phyloP scores from a whole-genome alignment of 2,888 invertebrate genomes.

The Parnassius glacialis region DNA sequence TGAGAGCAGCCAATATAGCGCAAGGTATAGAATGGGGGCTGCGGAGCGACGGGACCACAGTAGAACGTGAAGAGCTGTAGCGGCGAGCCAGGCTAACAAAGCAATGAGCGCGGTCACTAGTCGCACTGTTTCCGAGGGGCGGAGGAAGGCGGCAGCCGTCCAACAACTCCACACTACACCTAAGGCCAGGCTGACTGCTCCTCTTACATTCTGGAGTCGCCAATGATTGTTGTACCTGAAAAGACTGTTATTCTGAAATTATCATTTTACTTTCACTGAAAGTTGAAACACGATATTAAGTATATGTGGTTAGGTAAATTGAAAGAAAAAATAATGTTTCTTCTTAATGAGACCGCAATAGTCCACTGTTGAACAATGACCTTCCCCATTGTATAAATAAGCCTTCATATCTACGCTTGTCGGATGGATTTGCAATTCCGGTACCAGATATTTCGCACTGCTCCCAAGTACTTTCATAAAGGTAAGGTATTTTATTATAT shows the following conservation, averaged over 20 bases:
- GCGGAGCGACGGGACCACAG: constrained; percentile 64
- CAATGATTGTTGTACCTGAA: constrained; percentile 48
- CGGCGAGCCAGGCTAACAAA: constrained; percentile 66
- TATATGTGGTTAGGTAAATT: no score
- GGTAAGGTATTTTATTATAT: no score
- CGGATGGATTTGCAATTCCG: no score
- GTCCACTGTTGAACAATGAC: no score
- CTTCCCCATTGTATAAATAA: no score
- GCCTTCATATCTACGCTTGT: no score
- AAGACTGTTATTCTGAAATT: not conserved
- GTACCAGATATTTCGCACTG: no score
- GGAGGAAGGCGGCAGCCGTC: constrained; percentile 55
- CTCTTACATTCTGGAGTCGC: constrained; percentile 66
- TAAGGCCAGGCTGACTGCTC: constrained; percentile 55
- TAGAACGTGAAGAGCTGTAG: constrained; percentile 62
- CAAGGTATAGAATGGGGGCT: constrained; percentile 68
- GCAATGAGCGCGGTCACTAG: constrained; percentile 58
- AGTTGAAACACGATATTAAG: not conserved
- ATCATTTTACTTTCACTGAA: not conserved
- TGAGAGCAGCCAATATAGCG: constrained; percentile 69
- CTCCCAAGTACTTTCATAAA: no score
- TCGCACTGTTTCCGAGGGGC: constrained; percentile 50
- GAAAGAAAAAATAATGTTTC: no score
- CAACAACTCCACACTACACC: constrained; percentile 58
- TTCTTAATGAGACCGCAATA: no score